Evolutionary conservation across 2,113 vertebrate genomes (phyloP), one percentile per base, ranked within the genome.

Genomic region (Myotis davidii): DNA sequence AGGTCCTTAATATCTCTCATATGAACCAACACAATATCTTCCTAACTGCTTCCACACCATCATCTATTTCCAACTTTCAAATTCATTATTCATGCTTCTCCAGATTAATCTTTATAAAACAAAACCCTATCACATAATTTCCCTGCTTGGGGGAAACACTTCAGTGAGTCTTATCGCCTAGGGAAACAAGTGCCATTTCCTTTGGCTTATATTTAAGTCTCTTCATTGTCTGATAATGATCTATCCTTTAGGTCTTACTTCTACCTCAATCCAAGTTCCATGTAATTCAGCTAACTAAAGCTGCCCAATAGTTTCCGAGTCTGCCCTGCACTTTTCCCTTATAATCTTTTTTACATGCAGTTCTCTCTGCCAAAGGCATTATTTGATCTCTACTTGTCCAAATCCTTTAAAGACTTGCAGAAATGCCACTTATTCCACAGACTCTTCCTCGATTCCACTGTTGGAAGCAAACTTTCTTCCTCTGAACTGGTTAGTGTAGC

Each of bases 21-120:
- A 72, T 32, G 3, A 9, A 70, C n/a, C 32, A 90, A 39, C 29
- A 59, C 39, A 94, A 88, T 83, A 86, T 29, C 37, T 94, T 73
- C 39, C 2, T 54, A 89, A 89, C 17, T 78, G 12, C 16, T 50
- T 77, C 34, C 14, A 95, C 17, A 74, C 13, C 52, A 64, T 83
- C 23, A 61, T 82, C 45, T 81, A 54, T 50, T 59, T 94, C 78
- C 69, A 94, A 73, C 14, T 52, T 23, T 84, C 48, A 89, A 90
- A 90, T 90, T 9, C 4, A 84, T 61, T 86, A 93, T 73, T 96
- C 50, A 88, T 39, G 29, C n/a, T 87, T 94, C 29, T 85, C 54
- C 88, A 90, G 23, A 69, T 87, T 90, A 67, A 95, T 69, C 34
- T 82, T 77, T 9, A 6, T 56, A 93, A 93, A 91, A 48, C 9